These are phyloP conservation scores for Solenodon paradoxus DNA, from an alignment of 2,113 vertebrate genomes.

Conservation along the genomic window DNA sequence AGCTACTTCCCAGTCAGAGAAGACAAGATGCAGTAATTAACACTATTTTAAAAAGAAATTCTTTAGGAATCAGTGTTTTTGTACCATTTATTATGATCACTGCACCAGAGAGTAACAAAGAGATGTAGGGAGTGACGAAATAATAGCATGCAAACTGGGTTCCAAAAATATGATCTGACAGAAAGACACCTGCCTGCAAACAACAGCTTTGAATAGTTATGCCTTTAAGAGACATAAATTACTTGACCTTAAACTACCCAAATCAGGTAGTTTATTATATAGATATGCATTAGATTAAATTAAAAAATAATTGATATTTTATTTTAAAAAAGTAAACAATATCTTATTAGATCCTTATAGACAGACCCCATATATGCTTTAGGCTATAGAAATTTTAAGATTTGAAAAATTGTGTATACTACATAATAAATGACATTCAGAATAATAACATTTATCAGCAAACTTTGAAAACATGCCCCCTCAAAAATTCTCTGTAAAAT, in stretches of 20 bases:
- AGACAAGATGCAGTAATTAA: not conserved
- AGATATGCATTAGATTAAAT: not conserved
- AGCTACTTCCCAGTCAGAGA: not conserved
- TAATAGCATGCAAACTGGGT: not conserved
- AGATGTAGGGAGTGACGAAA: not conserved
- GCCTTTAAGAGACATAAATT: not conserved
- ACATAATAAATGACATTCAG: not conserved
- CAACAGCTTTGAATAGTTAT: not conserved
- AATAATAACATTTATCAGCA: too few relatives aligned
- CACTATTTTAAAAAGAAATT: not conserved
- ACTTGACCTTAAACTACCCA: not conserved
- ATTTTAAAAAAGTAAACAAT: not conserved
- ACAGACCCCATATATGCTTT: not conserved
- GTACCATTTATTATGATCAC: fast-evolving
- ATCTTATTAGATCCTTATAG: not conserved
- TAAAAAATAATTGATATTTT: not conserved
- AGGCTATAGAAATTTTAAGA: not conserved
- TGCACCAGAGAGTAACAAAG: not conserved
- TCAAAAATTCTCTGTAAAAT: not conserved
- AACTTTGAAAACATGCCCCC: too few relatives aligned
- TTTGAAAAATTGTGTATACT: not conserved
- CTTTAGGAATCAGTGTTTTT: not conserved
- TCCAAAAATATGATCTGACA: not conserved
- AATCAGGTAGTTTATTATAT: not conserved
- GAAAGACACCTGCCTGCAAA: not conserved